Base-by-base conservation (phyloP, 2,888 invertebrate genomes). In the Epinotia nisella region DNA sequence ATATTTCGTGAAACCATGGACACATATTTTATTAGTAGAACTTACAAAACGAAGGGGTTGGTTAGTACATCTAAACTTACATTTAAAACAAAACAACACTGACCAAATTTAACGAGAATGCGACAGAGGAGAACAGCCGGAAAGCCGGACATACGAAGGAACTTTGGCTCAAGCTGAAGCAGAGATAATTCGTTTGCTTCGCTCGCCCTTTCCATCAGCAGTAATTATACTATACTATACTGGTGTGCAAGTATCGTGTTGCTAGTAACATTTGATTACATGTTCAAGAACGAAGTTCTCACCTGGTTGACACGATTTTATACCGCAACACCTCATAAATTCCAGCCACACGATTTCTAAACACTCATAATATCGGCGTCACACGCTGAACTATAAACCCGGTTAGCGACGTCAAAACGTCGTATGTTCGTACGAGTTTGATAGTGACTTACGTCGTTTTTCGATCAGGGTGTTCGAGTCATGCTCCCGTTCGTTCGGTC, bases 331-430 rank as follows among this genome's bases (percentile, higher is more conserved):
- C 49, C 4, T 45, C 45, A 49, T 49, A 49, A 49, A 49, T 49
- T n/a, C 49, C 7, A n/a, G 49, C n/a, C n/a, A n/a, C 49, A 49
- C 15, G 45, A n/a, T 49, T n/a, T 45, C n/a, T 49, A n/a, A 49
- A 49, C 49, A 49, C 49, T 49, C n/a, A 49, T n/a, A 49, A n/a
- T 49, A 49, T n/a, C 49, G n/a, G 49, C 49, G 49, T 49, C 49
- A 49, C n/a, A 7, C 49, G n/a, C 49, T 49, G 49, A n/a, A 49
- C 49, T 49, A 49, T n/a, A 49, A 49, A 49, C 49, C 49, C 49
- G 49, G n/a, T n/a, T 4, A n/a, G 49, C 49, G 4, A 13, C 15
- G 49, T 7, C 5, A n/a, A 49, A n/a, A 49, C n/a, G 49, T 5
- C n/a, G 49, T 49, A 49, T 49, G n/a, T 49, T n/a, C 0, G 5